Conservation (phyloP, 2,797 vertebrate species). For the Ispidina lecontei region DNA sequence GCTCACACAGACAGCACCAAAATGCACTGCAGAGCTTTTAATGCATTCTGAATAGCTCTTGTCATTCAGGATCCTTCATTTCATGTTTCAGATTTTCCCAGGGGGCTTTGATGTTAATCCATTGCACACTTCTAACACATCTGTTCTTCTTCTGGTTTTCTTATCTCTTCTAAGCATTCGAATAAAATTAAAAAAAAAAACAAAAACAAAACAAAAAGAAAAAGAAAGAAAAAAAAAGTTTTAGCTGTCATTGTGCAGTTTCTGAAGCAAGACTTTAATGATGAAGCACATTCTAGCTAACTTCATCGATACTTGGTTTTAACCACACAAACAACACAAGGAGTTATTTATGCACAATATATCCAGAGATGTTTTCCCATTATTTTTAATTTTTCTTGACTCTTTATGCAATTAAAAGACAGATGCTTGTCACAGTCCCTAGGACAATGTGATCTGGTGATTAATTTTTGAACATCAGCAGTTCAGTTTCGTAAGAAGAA, state of each 20-base stretch:
- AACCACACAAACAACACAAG: constrained; percentile 23
- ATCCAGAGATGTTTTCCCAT: not conserved
- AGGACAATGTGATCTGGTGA: not conserved
- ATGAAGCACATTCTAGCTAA: constrained; percentile 61
- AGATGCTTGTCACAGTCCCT: not conserved
- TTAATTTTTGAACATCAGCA: not conserved
- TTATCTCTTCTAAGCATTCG: constrained; percentile 79
- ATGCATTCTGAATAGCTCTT: constrained; percentile 80
- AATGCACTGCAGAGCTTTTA: constrained; percentile 75
- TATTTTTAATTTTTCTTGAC: not conserved
- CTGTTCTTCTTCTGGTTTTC: constrained; percentile 79
- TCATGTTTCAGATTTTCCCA: constrained; percentile 81
- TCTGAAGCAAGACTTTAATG: constrained; percentile 71
- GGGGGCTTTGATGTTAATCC: constrained; percentile 82
- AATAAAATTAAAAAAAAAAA: constrained; percentile 33
- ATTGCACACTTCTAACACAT: constrained; percentile 82
- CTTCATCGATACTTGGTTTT: constrained; percentile 48
- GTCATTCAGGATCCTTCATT: constrained; percentile 82
- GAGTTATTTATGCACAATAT: not conserved
- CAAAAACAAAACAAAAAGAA: not conserved
- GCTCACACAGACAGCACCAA: constrained; percentile 69
- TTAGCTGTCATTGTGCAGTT: constrained; percentile 71
- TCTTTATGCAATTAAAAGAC: constrained; percentile 3
- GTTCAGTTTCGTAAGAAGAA: not conserved
- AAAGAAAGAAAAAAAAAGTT: constrained; percentile 41